phyloP scores from a whole-genome alignment of 2,113 vertebrate species.

The Mungos mungo region DNA sequence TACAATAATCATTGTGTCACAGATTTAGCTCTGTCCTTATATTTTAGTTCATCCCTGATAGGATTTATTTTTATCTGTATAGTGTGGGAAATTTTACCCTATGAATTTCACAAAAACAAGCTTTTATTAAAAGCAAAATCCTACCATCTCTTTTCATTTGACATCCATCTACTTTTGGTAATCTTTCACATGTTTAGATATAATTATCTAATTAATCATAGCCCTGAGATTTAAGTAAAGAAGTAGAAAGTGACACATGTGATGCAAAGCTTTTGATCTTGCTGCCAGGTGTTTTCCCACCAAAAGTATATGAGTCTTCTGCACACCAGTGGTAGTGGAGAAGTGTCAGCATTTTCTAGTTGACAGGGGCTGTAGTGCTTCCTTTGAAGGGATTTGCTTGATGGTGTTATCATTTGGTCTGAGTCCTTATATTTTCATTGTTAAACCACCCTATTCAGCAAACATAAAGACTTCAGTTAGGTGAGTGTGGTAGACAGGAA shows the following conservation, averaged over 20 bases:
- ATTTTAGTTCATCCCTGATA: conserved; percentile 17
- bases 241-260: neutral
- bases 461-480: conserved; percentile 29
- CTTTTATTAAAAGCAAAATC: conserved; percentile 36
- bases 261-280: conserved; percentile 1
- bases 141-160: neutral
- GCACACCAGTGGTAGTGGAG: neutral
- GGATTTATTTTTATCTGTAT: conserved; percentile 49
- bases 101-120: neutral
- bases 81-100: neutral
- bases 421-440: neutral
- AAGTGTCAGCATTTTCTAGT: neutral
- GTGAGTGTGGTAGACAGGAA: neutral
- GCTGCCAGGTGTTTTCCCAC: conserved; percentile 35
- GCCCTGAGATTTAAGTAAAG: conserved; percentile 33
- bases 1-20: conserved; percentile 1
- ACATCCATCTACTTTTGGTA: conserved; percentile 27
- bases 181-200: conserved; percentile 28
- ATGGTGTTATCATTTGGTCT: neutral
- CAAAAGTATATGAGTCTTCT: neutral
- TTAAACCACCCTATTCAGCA: neutral
- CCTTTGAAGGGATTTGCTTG: neutral
- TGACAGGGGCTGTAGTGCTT: neutral
- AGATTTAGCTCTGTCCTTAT: neutral
- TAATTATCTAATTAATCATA: conserved; percentile 36